Evolutionary conservation across 1,140 invertebrate species (phyloP), one percentile per base, ranked within the genome.

Genomic region (Penaeus vannamei): DNA sequence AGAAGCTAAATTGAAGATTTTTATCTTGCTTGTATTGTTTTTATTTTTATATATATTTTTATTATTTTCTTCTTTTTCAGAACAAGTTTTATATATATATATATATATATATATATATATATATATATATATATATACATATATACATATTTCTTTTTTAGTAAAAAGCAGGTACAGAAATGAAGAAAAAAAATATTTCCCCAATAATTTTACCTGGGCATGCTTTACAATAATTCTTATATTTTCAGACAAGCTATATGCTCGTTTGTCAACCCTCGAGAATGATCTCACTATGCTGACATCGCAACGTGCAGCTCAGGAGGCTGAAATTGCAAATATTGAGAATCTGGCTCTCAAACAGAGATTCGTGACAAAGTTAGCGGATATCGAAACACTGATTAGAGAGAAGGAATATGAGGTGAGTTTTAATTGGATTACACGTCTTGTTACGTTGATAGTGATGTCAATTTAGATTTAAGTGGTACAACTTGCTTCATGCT

Each of bases 271-370:
- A 53, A 36, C 20, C n/a, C 46, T 90, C 59, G 89, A 90, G 69
- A 90, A 79, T 79, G 89, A 98, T 93, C 93, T 98, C 53, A 94
- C 95, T 32, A 95, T 96, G 85, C 93, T 98, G 23, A 95, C 95
- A 91, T 94, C 95, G 76, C 94, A 96, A 77, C 94, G 96, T 89
- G 94, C 95, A 69, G 95, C 96, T 91, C 97, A 97, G 92, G 96
- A 98, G 92, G 94, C 95, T 80, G 96, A 98, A 93, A 96, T 98
- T 91, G 95, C 95, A 12, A 96, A 95, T 61, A 97, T 98, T 92
- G 97, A 98, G 92, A 98, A 98, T 93, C 93, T 96, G 85, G 96
- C 97, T 42, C 92, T 98, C 1, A 94, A 96, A 76, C 96, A 97
- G 92, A 93, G 97, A 64, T 97, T 98, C 92, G 96, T 97, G 92